phyloP scores from a whole-genome alignment of 2,797 vertebrate genomes.

The Rhinichthys osculus region DNA sequence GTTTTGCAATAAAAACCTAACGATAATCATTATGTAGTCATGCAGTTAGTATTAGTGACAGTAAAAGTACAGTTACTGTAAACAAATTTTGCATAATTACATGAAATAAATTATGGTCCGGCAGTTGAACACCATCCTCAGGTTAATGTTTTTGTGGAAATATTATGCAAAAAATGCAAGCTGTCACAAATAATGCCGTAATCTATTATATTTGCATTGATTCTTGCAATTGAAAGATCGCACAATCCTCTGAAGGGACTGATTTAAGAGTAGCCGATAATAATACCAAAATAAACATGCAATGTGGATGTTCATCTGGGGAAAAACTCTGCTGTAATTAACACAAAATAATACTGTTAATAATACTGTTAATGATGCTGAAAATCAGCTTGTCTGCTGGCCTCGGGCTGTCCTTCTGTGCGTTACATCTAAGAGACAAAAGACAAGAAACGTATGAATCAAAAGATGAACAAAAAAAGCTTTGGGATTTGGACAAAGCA shows the following conservation, averaged over 20 bases:
- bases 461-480: not conserved
- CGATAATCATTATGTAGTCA: not conserved
- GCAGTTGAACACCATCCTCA: not conserved
- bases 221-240: not conserved
- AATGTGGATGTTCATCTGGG: not conserved
- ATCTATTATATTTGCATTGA: not conserved
- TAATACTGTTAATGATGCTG: conserved; percentile 1
- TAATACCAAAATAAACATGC: not conserved
- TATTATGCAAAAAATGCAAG: not conserved
- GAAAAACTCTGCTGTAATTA: not conserved
- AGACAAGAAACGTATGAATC: not conserved
- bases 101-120: not conserved
- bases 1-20: not conserved
- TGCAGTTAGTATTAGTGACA: not conserved
- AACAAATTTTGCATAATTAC: not conserved
- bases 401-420: not conserved
- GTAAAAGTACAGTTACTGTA: not conserved
- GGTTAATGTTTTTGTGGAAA: not conserved
- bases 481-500: not conserved
- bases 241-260: not conserved
- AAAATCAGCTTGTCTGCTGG: not conserved
- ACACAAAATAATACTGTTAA: not conserved
- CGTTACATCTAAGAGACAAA: not conserved
- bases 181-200: not conserved
- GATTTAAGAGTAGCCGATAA: not conserved